A percentile compares a stretch with the other conserved stretches of the same genome.
Evolutionary conservation across 2,113 vertebrate species (phyloP).

Genomic region (Laticauda colubrina): DNA sequence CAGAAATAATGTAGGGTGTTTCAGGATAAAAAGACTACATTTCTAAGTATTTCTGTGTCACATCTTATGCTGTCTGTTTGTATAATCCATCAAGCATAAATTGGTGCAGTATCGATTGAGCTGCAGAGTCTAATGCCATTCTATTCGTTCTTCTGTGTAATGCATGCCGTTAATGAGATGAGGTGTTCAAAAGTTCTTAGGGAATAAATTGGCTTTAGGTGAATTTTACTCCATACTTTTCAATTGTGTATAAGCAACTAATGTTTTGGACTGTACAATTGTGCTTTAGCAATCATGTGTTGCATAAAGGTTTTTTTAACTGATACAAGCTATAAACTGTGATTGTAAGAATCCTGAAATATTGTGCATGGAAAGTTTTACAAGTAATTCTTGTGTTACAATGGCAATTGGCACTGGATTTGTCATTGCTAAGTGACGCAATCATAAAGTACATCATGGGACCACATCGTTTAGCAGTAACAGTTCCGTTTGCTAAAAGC

Average conservation of each 20-base stretch:
- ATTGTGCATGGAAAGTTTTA: neutral
- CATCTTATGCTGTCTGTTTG: neutral
- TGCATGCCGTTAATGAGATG: slow-evolving; percentile 3
- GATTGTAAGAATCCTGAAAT: neutral
- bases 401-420: neutral
- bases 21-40: neutral
- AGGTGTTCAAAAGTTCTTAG: neutral
- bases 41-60: neutral
- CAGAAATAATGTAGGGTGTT: neutral
- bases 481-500: neutral
- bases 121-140: neutral
- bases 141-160: slow-evolving; percentile 1
- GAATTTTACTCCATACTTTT: neutral
- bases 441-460: neutral
- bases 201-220: neutral
- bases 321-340: neutral
- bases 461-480: neutral
- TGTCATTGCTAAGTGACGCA: neutral
- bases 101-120: neutral
- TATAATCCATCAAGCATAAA: slow-evolving; percentile 7
- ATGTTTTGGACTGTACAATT: neutral
- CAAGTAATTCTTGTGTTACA: neutral
- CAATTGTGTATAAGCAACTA: neutral
- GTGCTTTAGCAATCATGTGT: neutral
- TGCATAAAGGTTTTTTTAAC: neutral